These are phyloP conservation scores for Semnopithecus entellus DNA, from an alignment of 2,113 vertebrate genomes.

Conservation along the genomic window DNA sequence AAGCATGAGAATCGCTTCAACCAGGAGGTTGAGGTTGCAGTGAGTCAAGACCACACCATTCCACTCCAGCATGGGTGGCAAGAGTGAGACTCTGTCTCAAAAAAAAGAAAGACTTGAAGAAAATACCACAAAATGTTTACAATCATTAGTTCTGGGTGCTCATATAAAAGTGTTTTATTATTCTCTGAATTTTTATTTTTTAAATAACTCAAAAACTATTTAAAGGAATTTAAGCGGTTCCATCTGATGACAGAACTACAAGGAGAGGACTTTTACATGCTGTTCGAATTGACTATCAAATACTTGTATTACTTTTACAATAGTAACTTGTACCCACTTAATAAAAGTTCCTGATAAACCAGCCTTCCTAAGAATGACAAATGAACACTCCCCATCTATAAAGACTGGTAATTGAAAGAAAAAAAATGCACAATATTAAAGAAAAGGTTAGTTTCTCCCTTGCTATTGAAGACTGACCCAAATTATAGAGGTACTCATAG, in stretches of 20 bases:
- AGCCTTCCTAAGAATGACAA: neutral
- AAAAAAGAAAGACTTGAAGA: neutral
- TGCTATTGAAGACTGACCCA: slow-evolving; percentile 86
- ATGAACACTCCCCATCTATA: neutral
- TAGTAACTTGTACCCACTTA: neutral
- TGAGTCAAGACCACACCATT: no score
- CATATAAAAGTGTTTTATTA: neutral
- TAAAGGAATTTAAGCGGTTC: neutral
- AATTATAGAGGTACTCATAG: slow-evolving; percentile 98
- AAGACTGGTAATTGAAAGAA: neutral
- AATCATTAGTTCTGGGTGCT: neutral
- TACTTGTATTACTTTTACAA: neutral
- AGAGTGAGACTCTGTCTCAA: neutral
- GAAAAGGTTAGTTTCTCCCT: neutral
- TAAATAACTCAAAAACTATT: neutral
- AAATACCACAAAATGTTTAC: neutral
- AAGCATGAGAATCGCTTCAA: no score
- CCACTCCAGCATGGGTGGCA: no score
- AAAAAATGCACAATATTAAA: neutral
- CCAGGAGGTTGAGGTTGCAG: no score
- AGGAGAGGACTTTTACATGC: neutral
- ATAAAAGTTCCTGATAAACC: neutral
- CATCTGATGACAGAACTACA: neutral
- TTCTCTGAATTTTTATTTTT: slow-evolving; percentile 13
- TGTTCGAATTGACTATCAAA: neutral